Evolutionary conservation across 2,113 vertebrate genomes (phyloP).

Genomic region (Sminthopsis crassicaudata): DNA sequence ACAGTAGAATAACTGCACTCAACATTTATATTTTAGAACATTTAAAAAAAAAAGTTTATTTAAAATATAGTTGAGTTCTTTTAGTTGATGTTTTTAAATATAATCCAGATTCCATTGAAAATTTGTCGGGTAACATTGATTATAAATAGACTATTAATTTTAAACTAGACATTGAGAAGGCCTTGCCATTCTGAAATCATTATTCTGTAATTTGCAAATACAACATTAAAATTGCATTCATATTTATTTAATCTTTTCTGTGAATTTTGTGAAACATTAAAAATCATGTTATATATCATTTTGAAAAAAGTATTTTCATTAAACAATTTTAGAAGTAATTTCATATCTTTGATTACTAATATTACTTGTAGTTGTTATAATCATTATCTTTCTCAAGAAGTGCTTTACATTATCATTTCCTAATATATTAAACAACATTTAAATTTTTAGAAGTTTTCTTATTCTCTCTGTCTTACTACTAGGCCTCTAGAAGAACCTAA

Average conservation of each 20-base stretch:
- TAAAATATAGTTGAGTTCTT: neutral
- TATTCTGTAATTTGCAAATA: neutral
- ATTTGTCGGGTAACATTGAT: neutral
- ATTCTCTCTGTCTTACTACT: conserved; percentile 71
- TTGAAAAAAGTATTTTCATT: neutral
- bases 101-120: neutral
- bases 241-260: neutral
- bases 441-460: neutral
- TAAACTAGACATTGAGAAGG: neutral
- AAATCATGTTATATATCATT: neutral
- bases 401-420: neutral
- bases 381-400: neutral
- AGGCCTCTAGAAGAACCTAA: conserved; percentile 96
- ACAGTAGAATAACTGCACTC: neutral
- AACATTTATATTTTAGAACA: neutral
- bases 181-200: neutral
- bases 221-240: neutral
- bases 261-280: neutral
- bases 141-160: neutral
- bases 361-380: neutral
- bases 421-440: neutral
- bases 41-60: neutral
- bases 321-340: neutral
- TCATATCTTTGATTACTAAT: neutral
- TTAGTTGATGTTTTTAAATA: neutral